Evolutionary conservation across 2,888 invertebrate genomes (phyloP), one percentile per base, ranked within the genome.

Genomic region (Drosophila pegasa): DNA sequence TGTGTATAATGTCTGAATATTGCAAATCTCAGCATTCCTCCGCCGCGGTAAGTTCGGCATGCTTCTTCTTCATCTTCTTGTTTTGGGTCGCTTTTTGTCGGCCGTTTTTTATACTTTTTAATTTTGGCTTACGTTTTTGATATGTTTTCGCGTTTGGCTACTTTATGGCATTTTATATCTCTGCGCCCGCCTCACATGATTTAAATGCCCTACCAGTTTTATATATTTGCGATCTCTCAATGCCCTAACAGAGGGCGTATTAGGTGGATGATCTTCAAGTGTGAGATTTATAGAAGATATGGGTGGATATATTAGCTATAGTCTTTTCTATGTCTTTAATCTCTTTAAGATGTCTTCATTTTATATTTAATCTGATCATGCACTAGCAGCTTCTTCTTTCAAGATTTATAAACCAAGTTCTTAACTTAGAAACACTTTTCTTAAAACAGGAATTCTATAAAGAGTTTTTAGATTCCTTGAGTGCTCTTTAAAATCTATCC

Each of bases 41-140:
- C 95, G 90, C 95, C 95, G 93, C 94, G 95, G 95, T 95, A 95
- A 95, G 95, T 95, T 93, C 91, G 92, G 92, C 92, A 92, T 91
- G 92, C 90, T 71, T 79, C 66, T 73, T 71, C 66, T 60, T 70
- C 41, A 38, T 72, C 45, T 59, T 61, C 45, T 59, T 61, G 43
- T 52, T 63, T 75, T 59, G 33, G 33, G 41, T 69, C 51, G 68
- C 45, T 73, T 62, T 58, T 48, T 50, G 57, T 61, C 48, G 60
- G 71, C 71, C 80, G 31, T 48, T 48, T 33, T 31, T 18, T 7
- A 12, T 18, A 31, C 12, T 18, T 76, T 77, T 77, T 63, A 80
- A 72, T 76, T 78, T 80, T 80, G 78, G 59, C 62, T 81, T 80
- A 85, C 79, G 60, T 74, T 80, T 72, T 65, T 68, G 59, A 77